These are phyloP conservation scores for Scaptomyza flava DNA, from an alignment of 2,888 invertebrate species.

Conservation along the genomic window DNA sequence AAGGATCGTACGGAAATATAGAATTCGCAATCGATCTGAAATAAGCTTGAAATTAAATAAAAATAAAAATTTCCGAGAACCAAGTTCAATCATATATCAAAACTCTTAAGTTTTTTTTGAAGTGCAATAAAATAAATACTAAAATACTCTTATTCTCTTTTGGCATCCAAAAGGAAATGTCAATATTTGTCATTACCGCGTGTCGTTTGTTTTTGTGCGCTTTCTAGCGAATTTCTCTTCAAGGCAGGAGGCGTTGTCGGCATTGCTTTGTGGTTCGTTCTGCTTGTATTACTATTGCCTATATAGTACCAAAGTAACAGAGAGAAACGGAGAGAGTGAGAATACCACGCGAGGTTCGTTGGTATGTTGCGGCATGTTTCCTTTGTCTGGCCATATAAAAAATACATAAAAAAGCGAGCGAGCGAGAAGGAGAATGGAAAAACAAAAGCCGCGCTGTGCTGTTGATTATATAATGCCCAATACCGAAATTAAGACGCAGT, in stretches of 20 bases:
- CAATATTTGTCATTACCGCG: slow-evolving; percentile 77
- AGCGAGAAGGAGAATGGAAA: slow-evolving; percentile 11
- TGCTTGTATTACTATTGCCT: slow-evolving; percentile 5
- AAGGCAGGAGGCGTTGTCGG: slow-evolving; percentile 19
- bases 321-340: not conserved
- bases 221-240: slow-evolving; percentile 69
- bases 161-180: slow-evolving; percentile 58
- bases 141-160: slow-evolving; percentile 9
- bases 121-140: not conserved
- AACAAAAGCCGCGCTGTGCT: slow-evolving; percentile 40
- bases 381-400: slow-evolving; percentile 54
- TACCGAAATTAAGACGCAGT: slow-evolving; percentile 64
- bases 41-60: too few relatives aligned
- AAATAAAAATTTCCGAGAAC: not conserved
- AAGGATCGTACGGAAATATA: too few relatives aligned
- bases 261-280: slow-evolving; percentile 48
- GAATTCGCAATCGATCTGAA: too few relatives aligned
- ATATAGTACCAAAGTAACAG: not conserved
- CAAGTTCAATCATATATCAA: too few relatives aligned
- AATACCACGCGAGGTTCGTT: slow-evolving; percentile 15
- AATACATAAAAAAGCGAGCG: not conserved
- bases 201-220: slow-evolving; percentile 58
- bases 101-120: not conserved
- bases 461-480: slow-evolving; percentile 63
- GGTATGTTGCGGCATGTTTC: slow-evolving; percentile 46